Percentiles rank a stretch among this genome's conserved stretches.
phyloP scores from a whole-genome alignment of 1,140 invertebrate genomes.

The Macrobrachium nipponense region DNA sequence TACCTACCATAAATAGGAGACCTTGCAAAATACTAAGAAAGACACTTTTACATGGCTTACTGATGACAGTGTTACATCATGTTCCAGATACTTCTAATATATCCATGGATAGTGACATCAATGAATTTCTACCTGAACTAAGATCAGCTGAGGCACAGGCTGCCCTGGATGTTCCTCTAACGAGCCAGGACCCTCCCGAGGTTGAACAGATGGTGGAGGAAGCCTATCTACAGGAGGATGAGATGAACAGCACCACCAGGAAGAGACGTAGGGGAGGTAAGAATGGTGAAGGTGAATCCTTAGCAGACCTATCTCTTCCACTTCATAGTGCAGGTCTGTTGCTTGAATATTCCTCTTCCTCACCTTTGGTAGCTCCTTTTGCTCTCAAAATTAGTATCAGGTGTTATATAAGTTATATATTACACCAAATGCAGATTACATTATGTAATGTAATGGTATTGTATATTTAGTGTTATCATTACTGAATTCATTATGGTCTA shows the following conservation, averaged over 20 bases:
- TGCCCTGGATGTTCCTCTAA: slow-evolving; percentile 59
- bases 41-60: too few relatives aligned
- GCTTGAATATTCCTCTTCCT: neutral
- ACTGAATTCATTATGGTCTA: too few relatives aligned
- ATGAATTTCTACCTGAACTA: slow-evolving; percentile 59
- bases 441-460: too few relatives aligned
- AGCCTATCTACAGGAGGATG: neutral
- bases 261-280: slow-evolving; percentile 16
- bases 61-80: neutral
- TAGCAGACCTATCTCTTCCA: neutral
- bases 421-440: too few relatives aligned
- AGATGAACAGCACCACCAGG: neutral
- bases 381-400: too few relatives aligned
- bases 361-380: neutral
- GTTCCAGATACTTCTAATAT: slow-evolving; percentile 46
- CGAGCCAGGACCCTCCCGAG: slow-evolving; percentile 51
- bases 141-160: slow-evolving; percentile 56
- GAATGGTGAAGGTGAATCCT: neutral
- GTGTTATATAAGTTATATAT: too few relatives aligned
- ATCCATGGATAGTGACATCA: slow-evolving; percentile 56
- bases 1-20: neutral
- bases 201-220: slow-evolving; percentile 47
- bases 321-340: slow-evolving; percentile 5
- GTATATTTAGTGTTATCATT: too few relatives aligned
- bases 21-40: neutral